Percentiles rank a stretch among this genome's conserved stretches.
Evolutionary conservation across 1,140 invertebrate species (phyloP).

Genomic region (Muscidifurax raptorellus): DNA sequence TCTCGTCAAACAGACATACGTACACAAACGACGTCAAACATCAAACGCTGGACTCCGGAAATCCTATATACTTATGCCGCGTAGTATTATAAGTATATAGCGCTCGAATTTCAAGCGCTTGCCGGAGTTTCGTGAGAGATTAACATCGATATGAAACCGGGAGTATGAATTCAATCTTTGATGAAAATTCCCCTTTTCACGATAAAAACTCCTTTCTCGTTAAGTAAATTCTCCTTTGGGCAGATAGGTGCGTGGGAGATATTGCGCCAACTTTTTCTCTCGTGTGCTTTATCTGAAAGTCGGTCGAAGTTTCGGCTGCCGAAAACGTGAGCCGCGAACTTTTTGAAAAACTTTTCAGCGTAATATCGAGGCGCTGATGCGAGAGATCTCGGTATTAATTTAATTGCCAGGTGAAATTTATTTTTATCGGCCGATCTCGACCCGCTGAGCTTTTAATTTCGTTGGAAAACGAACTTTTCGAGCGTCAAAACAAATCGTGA

Average conservation of each 20-base stretch:
- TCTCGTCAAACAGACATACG: too few relatives aligned
- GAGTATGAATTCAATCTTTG: neutral
- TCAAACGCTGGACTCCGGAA: too few relatives aligned
- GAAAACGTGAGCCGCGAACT: neutral
- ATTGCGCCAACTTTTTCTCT: neutral
- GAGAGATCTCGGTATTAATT: neutral
- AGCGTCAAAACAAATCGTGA: neutral
- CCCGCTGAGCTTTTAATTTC: neutral
- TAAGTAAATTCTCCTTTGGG: neutral
- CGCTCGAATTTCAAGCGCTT: too few relatives aligned
- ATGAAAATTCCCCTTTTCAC: neutral
- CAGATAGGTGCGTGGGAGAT: neutral
- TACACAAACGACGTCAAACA: too few relatives aligned
- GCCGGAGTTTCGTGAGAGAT: too few relatives aligned
- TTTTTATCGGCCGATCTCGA: neutral
- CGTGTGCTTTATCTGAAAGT: neutral
- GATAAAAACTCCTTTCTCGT: neutral
- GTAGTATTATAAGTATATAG: too few relatives aligned
- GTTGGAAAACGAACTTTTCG: neutral
- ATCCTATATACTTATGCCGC: too few relatives aligned
- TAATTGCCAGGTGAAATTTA: neutral
- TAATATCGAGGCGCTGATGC: neutral
- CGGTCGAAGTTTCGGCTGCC: neutral
- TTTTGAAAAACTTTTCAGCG: conserved; percentile 2
- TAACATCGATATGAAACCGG: neutral